phyloP scores from a whole-genome alignment of 2,888 invertebrate genomes.

The Leptopterna dolabrata region DNA sequence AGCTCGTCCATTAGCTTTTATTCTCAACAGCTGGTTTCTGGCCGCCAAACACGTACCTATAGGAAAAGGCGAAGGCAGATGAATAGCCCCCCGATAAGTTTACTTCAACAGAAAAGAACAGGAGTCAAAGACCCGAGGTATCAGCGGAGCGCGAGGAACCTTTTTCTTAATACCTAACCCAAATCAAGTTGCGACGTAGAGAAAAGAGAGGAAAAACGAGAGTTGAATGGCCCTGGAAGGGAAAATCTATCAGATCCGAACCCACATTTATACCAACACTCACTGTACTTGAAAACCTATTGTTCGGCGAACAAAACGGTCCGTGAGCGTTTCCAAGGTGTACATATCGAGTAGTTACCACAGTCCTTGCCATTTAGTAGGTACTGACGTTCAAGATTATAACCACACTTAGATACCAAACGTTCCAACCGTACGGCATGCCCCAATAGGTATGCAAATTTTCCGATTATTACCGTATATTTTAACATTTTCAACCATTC shows the following conservation, averaged over 20 bases:
- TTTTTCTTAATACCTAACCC: not conserved
- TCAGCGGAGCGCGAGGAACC: not conserved
- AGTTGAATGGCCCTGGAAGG: slow-evolving; percentile 1
- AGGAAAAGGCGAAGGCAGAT: not conserved
- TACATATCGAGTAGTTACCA: not conserved
- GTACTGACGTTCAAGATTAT: too few species aligned
- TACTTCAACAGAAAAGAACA: not conserved
- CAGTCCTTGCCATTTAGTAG: too few species aligned
- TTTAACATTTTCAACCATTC: too few species aligned
- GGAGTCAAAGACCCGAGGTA: not conserved
- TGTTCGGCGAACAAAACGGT: not conserved
- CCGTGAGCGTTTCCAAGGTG: not conserved
- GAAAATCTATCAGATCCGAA: slow-evolving; percentile 13
- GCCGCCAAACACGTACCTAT: not conserved
- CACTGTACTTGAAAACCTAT: not conserved
- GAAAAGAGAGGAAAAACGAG: not conserved
- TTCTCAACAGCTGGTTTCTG: not conserved
- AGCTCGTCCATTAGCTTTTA: not conserved
- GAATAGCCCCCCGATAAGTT: slow-evolving; percentile 28
- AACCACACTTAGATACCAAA: too few species aligned
- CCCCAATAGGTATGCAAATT: too few species aligned
- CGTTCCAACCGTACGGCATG: too few species aligned
- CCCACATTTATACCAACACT: not conserved
- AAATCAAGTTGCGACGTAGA: slow-evolving; percentile 3
- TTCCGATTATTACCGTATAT: too few species aligned